Evolutionary conservation across 2,113 vertebrate genomes (phyloP), one percentile per base, ranked within the genome.

Genomic region (Merops nubicus): DNA sequence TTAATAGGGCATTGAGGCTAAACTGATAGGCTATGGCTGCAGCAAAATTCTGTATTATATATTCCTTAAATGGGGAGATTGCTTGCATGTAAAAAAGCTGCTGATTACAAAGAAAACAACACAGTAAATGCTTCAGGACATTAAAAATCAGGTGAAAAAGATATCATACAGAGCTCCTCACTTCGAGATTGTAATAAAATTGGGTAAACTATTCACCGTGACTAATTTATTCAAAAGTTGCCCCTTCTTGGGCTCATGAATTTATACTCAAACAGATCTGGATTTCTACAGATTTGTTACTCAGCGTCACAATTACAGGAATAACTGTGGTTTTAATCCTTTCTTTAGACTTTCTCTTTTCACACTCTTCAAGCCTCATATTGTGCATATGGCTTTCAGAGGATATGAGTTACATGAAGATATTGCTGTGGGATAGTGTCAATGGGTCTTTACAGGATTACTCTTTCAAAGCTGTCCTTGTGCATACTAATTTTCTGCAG

Each of bases 161-260:
- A 34, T 38, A 87, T 78, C 73, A 81, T 60, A 72, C 43, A 25
- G 78, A 78, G 43, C 11, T 91, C 2, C 43, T 72, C 33, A n/a
- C 22, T 89, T 88, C 34, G 74, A 93, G 62, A 79, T 85, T 64
- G 42, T 40, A 89, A 79, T 82, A 96, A 79, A 95, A 88, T 76
- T 79, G 65, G 43, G 74, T 93, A 93, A 91, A 94, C 47, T 93
- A 68, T 91, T 82, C 81, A 95, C 70, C 2, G 1, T 94, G 62
- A 94, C 90, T 94, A 88, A 94, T 93, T 82, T 89, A 95, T 95
- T 95, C 69, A 60, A 78, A 91, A 89, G 36, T 83, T 88, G 26
- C 15, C 28, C 78, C 81, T 82, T 91, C 88, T 56, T 62, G 43
- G 69, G 33, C 81, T 88, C 81, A 82, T 88, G 56, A 94, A 93